These are phyloP conservation scores for chimpanzee (Pan troglodytes) DNA, from an alignment of 2,113 vertebrate species.

Conservation along the genomic window DNA sequence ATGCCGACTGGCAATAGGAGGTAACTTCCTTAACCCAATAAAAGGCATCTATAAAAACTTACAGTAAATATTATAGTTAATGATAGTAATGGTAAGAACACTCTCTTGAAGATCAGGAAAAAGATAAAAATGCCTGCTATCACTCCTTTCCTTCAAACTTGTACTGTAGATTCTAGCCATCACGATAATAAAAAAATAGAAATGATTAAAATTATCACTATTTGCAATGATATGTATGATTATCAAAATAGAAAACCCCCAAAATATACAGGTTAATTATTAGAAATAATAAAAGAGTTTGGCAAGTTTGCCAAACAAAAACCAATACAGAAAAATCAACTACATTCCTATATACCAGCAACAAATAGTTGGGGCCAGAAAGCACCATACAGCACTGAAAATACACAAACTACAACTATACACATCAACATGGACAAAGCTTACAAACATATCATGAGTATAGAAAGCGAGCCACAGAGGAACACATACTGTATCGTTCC, in stretches of 20 bases:
- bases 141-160: neutral
- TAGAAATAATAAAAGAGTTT: neutral
- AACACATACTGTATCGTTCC: neutral
- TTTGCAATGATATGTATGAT: neutral
- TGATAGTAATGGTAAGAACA: neutral
- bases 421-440: fast-evolving
- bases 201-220: neutral
- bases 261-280: neutral
- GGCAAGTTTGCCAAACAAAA: neutral
- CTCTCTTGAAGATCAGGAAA: neutral
- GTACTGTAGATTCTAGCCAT: neutral
- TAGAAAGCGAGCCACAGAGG: neutral
- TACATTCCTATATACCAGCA: neutral
- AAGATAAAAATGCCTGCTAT: neutral
- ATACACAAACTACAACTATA: neutral
- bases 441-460: neutral
- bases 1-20: neutral
- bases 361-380: neutral
- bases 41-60: neutral
- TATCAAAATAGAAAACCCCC: neutral
- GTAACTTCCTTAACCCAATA: neutral
- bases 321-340: neutral
- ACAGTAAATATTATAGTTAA: neutral
- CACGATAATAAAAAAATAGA: neutral
- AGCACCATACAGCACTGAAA: neutral